phyloP scores from a whole-genome alignment of 2,888 invertebrate species.

The Metalampra italica region DNA sequence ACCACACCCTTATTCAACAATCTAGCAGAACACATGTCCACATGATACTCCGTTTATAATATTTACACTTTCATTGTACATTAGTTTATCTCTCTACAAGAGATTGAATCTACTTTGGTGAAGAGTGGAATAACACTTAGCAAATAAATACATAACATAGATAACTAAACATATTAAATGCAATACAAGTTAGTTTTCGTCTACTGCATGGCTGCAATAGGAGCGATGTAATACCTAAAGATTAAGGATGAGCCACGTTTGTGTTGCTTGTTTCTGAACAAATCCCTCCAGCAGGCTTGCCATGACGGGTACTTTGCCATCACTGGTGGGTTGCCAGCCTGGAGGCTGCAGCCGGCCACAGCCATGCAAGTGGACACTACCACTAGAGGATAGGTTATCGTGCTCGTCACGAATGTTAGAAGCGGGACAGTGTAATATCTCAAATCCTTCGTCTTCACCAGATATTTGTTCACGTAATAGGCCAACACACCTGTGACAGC shows the following conservation, averaged over 20 bases:
- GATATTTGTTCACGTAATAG: conserved; percentile 87
- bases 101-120: conserved; percentile 66
- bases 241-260: conserved; percentile 92
- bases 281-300: conserved; percentile 90
- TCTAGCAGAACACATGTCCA: conserved; percentile 54
- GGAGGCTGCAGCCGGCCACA: conserved; percentile 87
- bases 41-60: conserved; percentile 68
- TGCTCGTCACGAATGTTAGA: conserved; percentile 85
- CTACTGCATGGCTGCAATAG: conserved; percentile 59
- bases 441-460: conserved; percentile 85
- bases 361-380: conserved; percentile 95
- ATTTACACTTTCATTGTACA: conserved; percentile 70
- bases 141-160: conserved; percentile 48
- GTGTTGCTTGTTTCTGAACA: conserved; percentile 85
- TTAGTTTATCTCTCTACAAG: conserved; percentile 43
- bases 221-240: conserved; percentile 83
- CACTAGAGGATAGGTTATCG: conserved; percentile 94
- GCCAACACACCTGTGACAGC: conserved; percentile 87
- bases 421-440: conserved; percentile 78
- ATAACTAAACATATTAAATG: conserved; percentile 39
- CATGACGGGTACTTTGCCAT: conserved; percentile 91
- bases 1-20: conserved; percentile 64
- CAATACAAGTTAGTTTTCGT: conserved; percentile 41
- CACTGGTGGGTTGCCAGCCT: conserved; percentile 88
- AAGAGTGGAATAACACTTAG: conserved; percentile 72